Percentiles rank a stretch among this genome's conserved stretches.
Conservation (phyloP, 2,888 invertebrate species). For the Andrena praecox region DNA sequence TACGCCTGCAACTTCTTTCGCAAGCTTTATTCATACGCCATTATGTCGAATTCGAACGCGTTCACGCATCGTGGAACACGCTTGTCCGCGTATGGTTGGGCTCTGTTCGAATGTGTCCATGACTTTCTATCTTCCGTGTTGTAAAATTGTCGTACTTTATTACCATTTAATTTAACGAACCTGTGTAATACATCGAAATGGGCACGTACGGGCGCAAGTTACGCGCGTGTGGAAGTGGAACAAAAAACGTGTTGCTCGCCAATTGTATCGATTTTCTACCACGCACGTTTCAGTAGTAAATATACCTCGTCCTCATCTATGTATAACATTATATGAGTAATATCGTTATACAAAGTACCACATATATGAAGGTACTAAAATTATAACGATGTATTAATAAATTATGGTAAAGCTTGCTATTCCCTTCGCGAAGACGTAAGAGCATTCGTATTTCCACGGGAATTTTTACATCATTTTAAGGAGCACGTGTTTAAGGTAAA, state of each 20-base stretch:
- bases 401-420: background rate
- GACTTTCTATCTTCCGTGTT: background rate
- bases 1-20: background rate
- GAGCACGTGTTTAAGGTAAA: conserved; percentile 15
- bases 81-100: background rate
- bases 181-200: background rate
- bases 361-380: background rate
- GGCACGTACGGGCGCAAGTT: background rate
- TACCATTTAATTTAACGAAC: conserved; percentile 14
- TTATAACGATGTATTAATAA: background rate
- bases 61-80: background rate
- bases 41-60: background rate
- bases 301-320: background rate
- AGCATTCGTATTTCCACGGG: background rate
- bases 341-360: background rate
- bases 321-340: conserved; percentile 23
- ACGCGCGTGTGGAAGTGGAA: conserved; percentile 20
- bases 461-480: background rate
- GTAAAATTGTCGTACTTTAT: background rate
- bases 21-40: conserved; percentile 12
- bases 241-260: conserved; percentile 12
- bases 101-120: background rate
- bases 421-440: background rate
- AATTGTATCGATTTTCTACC: conserved; percentile 52
- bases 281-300: conserved; percentile 9